Evolutionary conservation across 2,888 invertebrate species (phyloP).

Genomic region (Parnassius orleans): DNA sequence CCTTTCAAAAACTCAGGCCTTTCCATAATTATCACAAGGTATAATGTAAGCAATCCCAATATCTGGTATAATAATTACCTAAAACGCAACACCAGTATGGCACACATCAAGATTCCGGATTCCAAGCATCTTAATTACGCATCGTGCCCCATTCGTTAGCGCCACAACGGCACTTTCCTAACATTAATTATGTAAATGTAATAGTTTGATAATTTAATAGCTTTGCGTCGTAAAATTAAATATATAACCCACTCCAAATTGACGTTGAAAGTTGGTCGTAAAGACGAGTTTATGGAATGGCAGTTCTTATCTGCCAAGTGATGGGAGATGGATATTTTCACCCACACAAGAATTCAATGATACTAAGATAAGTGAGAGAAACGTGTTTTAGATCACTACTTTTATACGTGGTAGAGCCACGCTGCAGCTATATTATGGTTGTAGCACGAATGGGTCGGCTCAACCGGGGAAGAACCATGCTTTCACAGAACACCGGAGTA

Average conservation of each 20-base stretch:
- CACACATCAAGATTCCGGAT: slow-evolving; percentile 28
- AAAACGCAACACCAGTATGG: slow-evolving; percentile 11
- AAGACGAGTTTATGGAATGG: slow-evolving; percentile 12
- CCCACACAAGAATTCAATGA: slow-evolving; percentile 9
- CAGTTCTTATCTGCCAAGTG: slow-evolving; percentile 9
- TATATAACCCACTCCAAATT: slow-evolving; percentile 31
- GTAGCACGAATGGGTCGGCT: too few relatives aligned
- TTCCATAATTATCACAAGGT: too few relatives aligned
- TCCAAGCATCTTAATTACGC: slow-evolving; percentile 29
- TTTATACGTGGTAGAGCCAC: too few relatives aligned
- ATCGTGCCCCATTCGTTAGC: slow-evolving; percentile 33
- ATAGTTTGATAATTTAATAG: slow-evolving; percentile 33
- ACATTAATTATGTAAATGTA: slow-evolving; percentile 46
- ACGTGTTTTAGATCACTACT: too few relatives aligned
- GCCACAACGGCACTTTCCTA: slow-evolving; percentile 38
- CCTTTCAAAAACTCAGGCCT: too few relatives aligned
- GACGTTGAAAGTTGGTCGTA: slow-evolving; percentile 34
- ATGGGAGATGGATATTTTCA: slow-evolving; percentile 13
- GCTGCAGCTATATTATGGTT: too few relatives aligned
- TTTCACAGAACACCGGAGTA: too few relatives aligned
- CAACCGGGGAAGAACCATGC: too few relatives aligned
- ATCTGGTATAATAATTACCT: slow-evolving; percentile 4
- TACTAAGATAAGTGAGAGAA: too few relatives aligned
- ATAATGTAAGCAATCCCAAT: too few relatives aligned
- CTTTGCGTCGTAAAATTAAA: slow-evolving; percentile 33